These are phyloP conservation scores for Lindbergichthys nudifrons DNA, from an alignment of 2,797 vertebrate genomes.

Conservation along the genomic window DNA sequence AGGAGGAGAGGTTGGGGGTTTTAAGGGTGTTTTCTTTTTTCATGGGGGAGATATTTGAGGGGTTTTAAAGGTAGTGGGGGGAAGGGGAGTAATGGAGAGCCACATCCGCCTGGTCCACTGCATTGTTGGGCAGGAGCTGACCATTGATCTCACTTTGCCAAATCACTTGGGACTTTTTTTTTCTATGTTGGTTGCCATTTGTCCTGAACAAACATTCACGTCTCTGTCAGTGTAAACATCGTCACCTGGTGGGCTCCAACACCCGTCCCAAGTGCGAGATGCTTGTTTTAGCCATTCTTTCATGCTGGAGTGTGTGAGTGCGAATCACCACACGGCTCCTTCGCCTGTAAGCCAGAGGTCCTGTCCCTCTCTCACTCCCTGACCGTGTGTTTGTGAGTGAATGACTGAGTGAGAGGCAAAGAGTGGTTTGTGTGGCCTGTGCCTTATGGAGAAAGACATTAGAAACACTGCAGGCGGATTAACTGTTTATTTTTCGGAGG, in stretches of 20 bases:
- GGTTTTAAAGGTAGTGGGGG: slow-evolving; percentile 64
- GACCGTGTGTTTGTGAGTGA: slow-evolving; percentile 38
- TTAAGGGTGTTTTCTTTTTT: slow-evolving; percentile 61
- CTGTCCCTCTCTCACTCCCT: slow-evolving; percentile 17
- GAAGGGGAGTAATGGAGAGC: slow-evolving; percentile 38
- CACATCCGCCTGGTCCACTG: slow-evolving; percentile 45
- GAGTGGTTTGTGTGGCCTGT: slow-evolving; percentile 45
- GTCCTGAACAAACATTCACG: slow-evolving; percentile 65
- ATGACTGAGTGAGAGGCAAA: slow-evolving; percentile 28
- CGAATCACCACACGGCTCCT: slow-evolving; percentile 31
- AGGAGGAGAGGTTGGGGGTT: slow-evolving; percentile 39
- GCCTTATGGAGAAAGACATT: slow-evolving; percentile 69
- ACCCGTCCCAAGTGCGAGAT: slow-evolving; percentile 48
- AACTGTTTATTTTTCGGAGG: slow-evolving; percentile 79
- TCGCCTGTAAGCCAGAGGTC: slow-evolving; percentile 51
- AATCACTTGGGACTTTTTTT: slow-evolving; percentile 27
- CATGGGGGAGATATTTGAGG: slow-evolving; percentile 65
- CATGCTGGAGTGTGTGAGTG: slow-evolving; percentile 30
- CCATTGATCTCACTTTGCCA: slow-evolving; percentile 42
- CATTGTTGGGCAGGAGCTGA: slow-evolving; percentile 53
- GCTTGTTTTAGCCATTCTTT: slow-evolving; percentile 52
- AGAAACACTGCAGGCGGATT: slow-evolving; percentile 64
- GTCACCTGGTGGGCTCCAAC: slow-evolving; percentile 57
- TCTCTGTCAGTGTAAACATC: slow-evolving; percentile 65
- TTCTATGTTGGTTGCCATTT: slow-evolving; percentile 42